Base-by-base conservation (phyloP, 2,888 invertebrate species). In the Peribatodes rhomboidaria region DNA sequence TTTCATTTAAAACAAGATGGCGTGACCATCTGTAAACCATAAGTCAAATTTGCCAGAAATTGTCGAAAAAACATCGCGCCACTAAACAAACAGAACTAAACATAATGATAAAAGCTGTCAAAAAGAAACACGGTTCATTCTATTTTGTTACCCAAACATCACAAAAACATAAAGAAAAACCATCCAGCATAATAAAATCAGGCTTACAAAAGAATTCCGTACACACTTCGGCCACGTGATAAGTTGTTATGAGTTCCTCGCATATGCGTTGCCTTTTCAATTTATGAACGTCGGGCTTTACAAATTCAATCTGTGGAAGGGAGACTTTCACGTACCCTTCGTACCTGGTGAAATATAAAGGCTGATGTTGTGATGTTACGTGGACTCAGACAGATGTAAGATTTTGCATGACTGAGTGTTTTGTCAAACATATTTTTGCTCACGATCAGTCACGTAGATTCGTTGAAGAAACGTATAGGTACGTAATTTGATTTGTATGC, bases 261-360 rank as follows among this genome's bases (percentile, higher is more conserved):
- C 52, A 41, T 35, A 37, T 39, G 46, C 18, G 27, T 35, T 58
- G 37, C 60, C 22, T 60, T 53, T 60, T 60, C 53, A 53, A 53
- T 60, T 53, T 60, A 60, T 53, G 37, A 60, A 37, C 44, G 44
- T 44, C 11, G 18, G 39, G 53, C 39, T 47, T 54, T 47, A 46
- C 37, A 16, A 44, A 60, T 60, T 60, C 52, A 60, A 52, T 60
- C 44, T 44, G 52, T 50, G 33, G n/a, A 58, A 42, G 42, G 13
- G 50, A 44, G 16, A 52, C 22, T n/a, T 44, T 37, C n/a, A 14
- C 11, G 10, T 47, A 27, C 27, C n/a, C 13, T 6, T 18, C n/a
- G 16, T n/a, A 20, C 41, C 7, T 27, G 47, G 39, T 8, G 39
- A 13, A 7, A 37, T 37, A 53, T 53, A 60, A 27, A 22, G 46